Percentiles rank a stretch among this genome's conserved stretches.
Conservation (phyloP, 1,140 invertebrate species). For the Apocrypta bakeri region DNA sequence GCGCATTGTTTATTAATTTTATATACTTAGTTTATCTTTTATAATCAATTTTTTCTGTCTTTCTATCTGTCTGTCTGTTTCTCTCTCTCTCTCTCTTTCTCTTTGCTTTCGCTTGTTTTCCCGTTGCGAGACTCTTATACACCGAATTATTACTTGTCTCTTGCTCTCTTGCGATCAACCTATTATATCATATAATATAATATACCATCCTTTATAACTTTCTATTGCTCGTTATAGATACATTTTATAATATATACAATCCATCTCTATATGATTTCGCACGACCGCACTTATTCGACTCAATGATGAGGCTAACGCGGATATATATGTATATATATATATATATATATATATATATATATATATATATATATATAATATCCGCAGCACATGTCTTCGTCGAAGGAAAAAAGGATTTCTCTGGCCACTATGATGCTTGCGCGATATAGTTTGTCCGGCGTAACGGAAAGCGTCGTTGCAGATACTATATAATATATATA, state of each 20-base stretch:
- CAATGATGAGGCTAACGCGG: too few relatives aligned
- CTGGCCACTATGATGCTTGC: too few relatives aligned
- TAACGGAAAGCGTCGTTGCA: too few relatives aligned
- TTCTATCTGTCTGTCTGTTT: slow-evolving; percentile 46
- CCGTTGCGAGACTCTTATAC: slow-evolving; percentile 14
- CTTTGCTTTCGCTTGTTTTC: background rate
- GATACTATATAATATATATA: too few relatives aligned
- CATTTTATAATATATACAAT: slow-evolving; percentile 40
- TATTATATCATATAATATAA: background rate
- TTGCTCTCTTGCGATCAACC: background rate
- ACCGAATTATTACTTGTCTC: background rate
- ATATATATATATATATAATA: too few relatives aligned
- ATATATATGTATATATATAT: too few relatives aligned
- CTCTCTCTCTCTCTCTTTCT: slow-evolving; percentile 40
- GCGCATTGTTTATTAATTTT: slow-evolving; percentile 54
- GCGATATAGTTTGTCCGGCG: too few relatives aligned
- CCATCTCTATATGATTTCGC: background rate
- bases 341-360: too few relatives aligned
- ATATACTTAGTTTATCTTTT: slow-evolving; percentile 35
- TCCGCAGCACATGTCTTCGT: too few relatives aligned
- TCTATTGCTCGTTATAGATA: slow-evolving; percentile 43
- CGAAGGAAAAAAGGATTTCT: too few relatives aligned
- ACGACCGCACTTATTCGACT: background rate
- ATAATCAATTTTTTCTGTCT: slow-evolving; percentile 44
- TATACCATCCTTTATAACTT: slow-evolving; percentile 35